These are phyloP conservation scores for Sinopyrophorus schimmeli DNA, from an alignment of 2,888 invertebrate species.

Conservation along the genomic window DNA sequence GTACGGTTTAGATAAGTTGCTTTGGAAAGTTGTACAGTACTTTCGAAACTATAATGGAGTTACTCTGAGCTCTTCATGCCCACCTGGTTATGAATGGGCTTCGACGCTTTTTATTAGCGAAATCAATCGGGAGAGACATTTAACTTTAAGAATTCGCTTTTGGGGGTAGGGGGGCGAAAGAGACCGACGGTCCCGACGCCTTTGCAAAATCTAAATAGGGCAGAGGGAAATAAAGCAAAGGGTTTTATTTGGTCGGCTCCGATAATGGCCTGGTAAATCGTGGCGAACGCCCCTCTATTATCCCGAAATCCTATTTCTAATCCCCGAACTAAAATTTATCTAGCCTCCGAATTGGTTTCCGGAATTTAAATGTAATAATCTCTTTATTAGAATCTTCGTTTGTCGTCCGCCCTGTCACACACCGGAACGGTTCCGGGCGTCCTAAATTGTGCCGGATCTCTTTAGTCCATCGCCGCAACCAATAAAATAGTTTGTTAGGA, in stretches of 20 bases:
- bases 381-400: slow-evolving; percentile 29
- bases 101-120: background rate
- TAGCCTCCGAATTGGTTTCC: slow-evolving; percentile 17
- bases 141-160: background rate
- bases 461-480: slow-evolving; percentile 37
- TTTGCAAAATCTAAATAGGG: slow-evolving; percentile 1
- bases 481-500: slow-evolving; percentile 31
- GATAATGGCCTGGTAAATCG: slow-evolving; percentile 10
- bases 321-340: slow-evolving; percentile 18
- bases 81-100: background rate
- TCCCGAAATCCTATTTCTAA: slow-evolving; percentile 9
- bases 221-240: background rate
- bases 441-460: slow-evolving; percentile 33
- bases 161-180: background rate
- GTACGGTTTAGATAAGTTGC: slow-evolving; percentile 5
- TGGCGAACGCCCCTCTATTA: slow-evolving; percentile 12
- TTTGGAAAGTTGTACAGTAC: slow-evolving; percentile 8
- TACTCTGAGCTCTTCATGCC: slow-evolving; percentile 1
- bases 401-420: slow-evolving; percentile 24
- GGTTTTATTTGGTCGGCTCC: no score
- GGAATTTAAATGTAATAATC: slow-evolving; percentile 29
- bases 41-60: slow-evolving; percentile 15
- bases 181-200: no score
- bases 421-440: slow-evolving; percentile 22
- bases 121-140: background rate